Evolutionary conservation across 2,113 vertebrate genomes (phyloP), one percentile per base, ranked within the genome.

Genomic region (Xerus inauris): DNA sequence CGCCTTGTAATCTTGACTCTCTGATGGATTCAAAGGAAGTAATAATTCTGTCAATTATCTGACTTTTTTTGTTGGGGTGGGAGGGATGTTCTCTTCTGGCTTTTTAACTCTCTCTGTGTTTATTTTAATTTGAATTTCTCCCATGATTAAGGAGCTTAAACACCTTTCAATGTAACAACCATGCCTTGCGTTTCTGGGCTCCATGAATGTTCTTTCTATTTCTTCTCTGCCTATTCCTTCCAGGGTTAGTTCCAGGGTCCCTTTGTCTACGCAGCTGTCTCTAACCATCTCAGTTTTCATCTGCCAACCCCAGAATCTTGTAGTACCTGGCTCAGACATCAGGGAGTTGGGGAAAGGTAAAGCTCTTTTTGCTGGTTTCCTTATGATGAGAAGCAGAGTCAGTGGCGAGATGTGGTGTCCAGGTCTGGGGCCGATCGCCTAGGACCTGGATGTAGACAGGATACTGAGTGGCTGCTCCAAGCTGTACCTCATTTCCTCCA

Each of bases 71-170:
- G 47, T 65, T 69, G 30, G 11, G 35, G 24, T 35, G 26, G 32
- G 10, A 82, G 16, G 45, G 11, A 2, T 69, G n/a, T 47, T 87
- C 62, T 86, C 10, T 28, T 57, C 40, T 86, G 84, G 71, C 79
- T 91, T 77, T 65, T 65, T 67, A 8, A 16, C 7, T 76, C 45
- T 92, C n/a, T 1, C 7, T 35, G 12, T 86, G 64, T 54, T 49
- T 96, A 4, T 96, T 86, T 83, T 84, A 77, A 57, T 72, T 47
- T 91, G 79, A 91, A 20, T 89, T 93, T 94, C 10, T 84, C 45
- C 81, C 42, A 22, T 72, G 79, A 38, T 17, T 49, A 54, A 79
- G 72, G 86, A 71, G n/a, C 92, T 89, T 79, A 84, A 80, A 57
- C 35, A 54, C 69, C 77, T 93, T 85, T 67, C 49, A 62, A 32